phyloP scores from a whole-genome alignment of 2,888 invertebrate species.

The Drosophila demipolita region DNA sequence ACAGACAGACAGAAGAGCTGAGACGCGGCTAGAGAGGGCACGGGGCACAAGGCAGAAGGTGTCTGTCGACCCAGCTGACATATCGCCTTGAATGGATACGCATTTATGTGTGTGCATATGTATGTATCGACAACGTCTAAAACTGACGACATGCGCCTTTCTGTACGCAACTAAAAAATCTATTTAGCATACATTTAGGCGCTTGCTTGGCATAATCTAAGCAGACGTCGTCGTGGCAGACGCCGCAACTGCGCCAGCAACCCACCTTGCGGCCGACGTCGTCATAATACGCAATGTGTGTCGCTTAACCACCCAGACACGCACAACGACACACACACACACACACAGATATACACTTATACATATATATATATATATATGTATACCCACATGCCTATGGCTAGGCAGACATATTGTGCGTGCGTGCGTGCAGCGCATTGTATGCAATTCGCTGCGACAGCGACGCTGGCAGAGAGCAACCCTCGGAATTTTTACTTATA shows the following conservation, averaged over 20 bases:
- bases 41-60: conserved; percentile 6
- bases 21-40: conserved; percentile 7
- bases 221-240: conserved; percentile 32
- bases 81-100: conserved; percentile 73
- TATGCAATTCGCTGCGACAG: conserved; percentile 42
- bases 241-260: background rate
- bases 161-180: conserved; percentile 46
- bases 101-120: conserved; percentile 3
- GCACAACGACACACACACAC: conserved; percentile 5
- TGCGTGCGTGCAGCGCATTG: conserved; percentile 72
- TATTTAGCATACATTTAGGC: conserved; percentile 81
- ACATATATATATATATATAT: conserved; percentile 14
- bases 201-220: conserved; percentile 68
- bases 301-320: conserved; percentile 66
- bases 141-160: conserved; percentile 43
- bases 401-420: conserved; percentile 70
- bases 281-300: conserved; percentile 77
- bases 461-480: conserved; percentile 49
- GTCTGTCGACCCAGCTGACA: conserved; percentile 54
- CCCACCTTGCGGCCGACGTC: conserved; percentile 60
- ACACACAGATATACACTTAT: conserved; percentile 17
- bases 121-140: conserved; percentile 57
- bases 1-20: conserved; percentile 24
- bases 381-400: conserved; percentile 35
- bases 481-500: conserved; percentile 48